Conservation (phyloP, 2,797 vertebrate species). For the Phrynocephalus vlangalii region DNA sequence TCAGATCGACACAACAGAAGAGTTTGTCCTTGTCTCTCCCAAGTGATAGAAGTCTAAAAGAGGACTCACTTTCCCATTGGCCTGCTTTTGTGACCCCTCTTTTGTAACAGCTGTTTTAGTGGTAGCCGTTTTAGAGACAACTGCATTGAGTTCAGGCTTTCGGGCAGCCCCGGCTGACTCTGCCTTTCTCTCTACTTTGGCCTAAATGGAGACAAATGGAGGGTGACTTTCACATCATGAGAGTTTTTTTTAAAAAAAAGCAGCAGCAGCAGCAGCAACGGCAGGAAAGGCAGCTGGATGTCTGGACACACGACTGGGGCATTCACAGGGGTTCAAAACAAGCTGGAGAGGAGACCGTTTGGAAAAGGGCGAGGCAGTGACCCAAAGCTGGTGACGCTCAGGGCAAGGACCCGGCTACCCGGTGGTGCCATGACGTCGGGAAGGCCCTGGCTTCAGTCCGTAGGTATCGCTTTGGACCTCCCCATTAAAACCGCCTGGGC, state of each 20-base stretch:
- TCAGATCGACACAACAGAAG: neutral
- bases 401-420: neutral
- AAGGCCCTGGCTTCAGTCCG: too few relatives aligned
- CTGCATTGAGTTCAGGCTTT: slow-evolving; percentile 75
- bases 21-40: slow-evolving; percentile 58
- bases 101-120: slow-evolving; percentile 72
- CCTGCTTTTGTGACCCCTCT: slow-evolving; percentile 77
- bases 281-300: neutral
- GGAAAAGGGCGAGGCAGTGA: rapidly evolving
- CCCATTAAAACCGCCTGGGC: neutral
- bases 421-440: too few relatives aligned
- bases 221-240: slow-evolving; percentile 73
- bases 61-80: slow-evolving; percentile 85
- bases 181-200: slow-evolving; percentile 81
- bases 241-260: neutral
- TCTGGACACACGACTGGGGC: rapidly evolving
- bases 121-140: slow-evolving; percentile 69
- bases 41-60: slow-evolving; percentile 66
- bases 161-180: slow-evolving; percentile 75
- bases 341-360: neutral
- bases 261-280: neutral
- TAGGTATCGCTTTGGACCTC: rapidly evolving
- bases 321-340: rapidly evolving
- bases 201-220: slow-evolving; percentile 83
- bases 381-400: rapidly evolving